Base-by-base conservation (phyloP, 2,797 vertebrate genomes). In the Cuculus canorus region DNA sequence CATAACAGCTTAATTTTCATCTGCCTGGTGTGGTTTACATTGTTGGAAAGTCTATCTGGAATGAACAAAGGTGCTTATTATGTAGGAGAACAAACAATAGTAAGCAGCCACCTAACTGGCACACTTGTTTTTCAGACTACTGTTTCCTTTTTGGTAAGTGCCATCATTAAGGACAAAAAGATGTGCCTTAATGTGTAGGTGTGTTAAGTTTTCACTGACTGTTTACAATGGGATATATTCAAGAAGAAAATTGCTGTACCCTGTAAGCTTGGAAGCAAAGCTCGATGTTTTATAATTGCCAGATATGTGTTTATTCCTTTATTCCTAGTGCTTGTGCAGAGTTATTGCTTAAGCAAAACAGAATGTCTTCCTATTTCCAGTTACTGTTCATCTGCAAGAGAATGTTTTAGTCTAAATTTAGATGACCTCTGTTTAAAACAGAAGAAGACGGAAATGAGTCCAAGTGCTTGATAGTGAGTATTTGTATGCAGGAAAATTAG, bases 401-500 rank as follows among this genome's bases (percentile, higher is more conserved):
- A 92, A 91, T 95, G 91, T 96, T 94, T 95, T 93, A 86, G 91
- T 95, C 96, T 98, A 97, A 96, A 97, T 98, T 96, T 97, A 97
- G 96, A 95, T 96, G 96, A 94, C 92, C 93, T 97, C 93, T 96
- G 57, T 86, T 95, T 89, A 95, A 95, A 95, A 75, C 83, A 92
- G 90, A 92, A 95, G 75, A 93, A 95, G 75, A 84, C 73, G 96
- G 94, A 96, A 97, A 92, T 88, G 82, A 53, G 85, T 96, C 73
- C 86, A 96, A 96, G 85, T 79, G 63, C 82, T 81, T 92, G 80
- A 94, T 94, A 96, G 60, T 81, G 52, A 88, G 64, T 94, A 48
- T 95, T 96, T 94, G 86, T 95, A 76, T 87, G 90, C 59, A 83
- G 83, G 80, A 30, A 92, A 94, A 94, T 93, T 21, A 85, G 79